Conservation (phyloP, 2,113 vertebrate species). For the Centrocercus urophasianus region DNA sequence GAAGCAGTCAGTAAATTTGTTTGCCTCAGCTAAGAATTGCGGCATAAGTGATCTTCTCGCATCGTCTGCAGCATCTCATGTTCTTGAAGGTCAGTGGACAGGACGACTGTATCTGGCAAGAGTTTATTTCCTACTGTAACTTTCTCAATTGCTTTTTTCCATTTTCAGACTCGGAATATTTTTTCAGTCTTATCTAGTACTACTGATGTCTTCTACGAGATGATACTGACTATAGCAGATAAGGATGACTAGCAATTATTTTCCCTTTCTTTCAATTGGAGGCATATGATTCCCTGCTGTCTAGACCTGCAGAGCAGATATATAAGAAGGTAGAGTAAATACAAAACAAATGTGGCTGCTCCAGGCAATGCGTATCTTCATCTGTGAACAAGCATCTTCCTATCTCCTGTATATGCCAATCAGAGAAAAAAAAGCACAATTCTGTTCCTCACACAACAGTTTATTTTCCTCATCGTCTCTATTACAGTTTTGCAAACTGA, state of each 20-base stretch:
- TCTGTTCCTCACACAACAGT: slow-evolving; percentile 1
- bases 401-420: neutral
- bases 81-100: too few relatives aligned
- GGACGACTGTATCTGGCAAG: neutral
- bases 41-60: neutral
- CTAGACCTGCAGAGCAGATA: neutral
- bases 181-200: neutral
- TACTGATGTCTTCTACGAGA: neutral
- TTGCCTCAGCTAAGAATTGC: neutral
- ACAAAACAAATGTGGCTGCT: neutral
- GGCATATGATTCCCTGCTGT: neutral
- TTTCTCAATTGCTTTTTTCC: neutral
- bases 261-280: neutral
- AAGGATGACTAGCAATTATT: neutral
- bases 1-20: neutral
- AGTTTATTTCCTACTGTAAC: neutral
- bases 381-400: neutral
- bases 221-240: neutral
- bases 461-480: slow-evolving; percentile 20
- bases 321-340: neutral
- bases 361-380: neutral
- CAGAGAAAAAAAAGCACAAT: neutral
- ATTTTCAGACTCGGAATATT: neutral
- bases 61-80: neutral
- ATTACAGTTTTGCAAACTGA: too few relatives aligned